Evolutionary conservation across 2,113 vertebrate genomes (phyloP).

Genomic region (Perca flavescens): DNA sequence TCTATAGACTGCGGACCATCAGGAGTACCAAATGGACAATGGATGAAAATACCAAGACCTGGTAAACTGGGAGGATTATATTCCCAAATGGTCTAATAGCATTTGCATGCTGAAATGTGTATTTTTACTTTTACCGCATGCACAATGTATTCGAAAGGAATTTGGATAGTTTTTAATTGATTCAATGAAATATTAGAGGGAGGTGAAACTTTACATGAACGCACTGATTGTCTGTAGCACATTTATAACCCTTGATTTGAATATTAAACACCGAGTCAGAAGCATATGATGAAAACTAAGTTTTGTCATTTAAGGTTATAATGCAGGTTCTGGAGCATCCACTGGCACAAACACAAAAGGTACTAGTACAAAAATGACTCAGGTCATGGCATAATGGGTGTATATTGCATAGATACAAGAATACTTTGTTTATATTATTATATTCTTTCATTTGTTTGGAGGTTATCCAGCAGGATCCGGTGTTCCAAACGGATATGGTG

Average conservation of each 20-base stretch:
- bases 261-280: background rate
- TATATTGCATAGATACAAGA: background rate
- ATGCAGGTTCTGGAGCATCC: conserved; percentile 39
- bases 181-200: background rate
- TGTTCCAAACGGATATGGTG: conserved; percentile 45
- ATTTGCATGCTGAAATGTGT: background rate
- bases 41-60: conserved; percentile 79
- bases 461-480: conserved; percentile 59
- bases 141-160: background rate
- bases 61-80: conserved; percentile 61
- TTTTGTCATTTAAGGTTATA: conserved; percentile 46
- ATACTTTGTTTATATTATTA: background rate
- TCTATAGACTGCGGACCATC: conserved; percentile 80
- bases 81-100: background rate
- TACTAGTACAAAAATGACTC: background rate
- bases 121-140: background rate
- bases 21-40: conserved; percentile 77
- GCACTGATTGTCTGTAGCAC: background rate
- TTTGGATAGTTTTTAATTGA: background rate
- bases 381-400: background rate
- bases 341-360: conserved; percentile 63
- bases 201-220: background rate
- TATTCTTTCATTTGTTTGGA: conserved; percentile 14
- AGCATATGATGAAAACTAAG: background rate
- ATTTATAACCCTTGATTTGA: background rate